Percentiles rank a stretch among this genome's conserved stretches.
These are phyloP conservation scores for Anaspis maculata DNA, from an alignment of 2,888 invertebrate species.

Conservation along the genomic window DNA sequence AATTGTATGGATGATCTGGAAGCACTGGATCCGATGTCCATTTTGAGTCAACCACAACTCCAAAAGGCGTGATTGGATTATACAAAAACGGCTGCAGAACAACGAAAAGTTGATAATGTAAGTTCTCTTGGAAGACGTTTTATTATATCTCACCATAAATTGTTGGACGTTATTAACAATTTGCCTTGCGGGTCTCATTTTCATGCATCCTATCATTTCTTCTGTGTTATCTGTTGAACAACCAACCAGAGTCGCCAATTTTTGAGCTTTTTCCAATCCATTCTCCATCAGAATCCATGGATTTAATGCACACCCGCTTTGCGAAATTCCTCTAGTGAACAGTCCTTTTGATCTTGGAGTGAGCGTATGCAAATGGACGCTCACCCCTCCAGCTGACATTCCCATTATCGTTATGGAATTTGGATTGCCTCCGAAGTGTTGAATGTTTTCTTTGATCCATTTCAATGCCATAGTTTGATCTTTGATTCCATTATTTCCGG, in stretches of 20 bases:
- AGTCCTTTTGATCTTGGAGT: conserved; percentile 52
- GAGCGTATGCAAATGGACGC: conserved; percentile 62
- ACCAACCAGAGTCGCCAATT: conserved; percentile 53
- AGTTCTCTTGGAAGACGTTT: too few species aligned
- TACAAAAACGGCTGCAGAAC: conserved; percentile 45
- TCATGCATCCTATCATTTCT: conserved; percentile 54
- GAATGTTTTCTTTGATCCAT: conserved; percentile 60
- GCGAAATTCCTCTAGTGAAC: conserved; percentile 57
- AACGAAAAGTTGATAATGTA: too few species aligned
- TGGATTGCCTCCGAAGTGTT: conserved; percentile 60
- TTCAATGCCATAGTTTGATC: conserved; percentile 61
- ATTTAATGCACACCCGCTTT: conserved; percentile 61
- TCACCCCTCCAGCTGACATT: conserved; percentile 62
- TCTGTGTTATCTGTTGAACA: conserved; percentile 48
- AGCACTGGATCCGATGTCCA: conserved; percentile 52
- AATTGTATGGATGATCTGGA: conserved; percentile 53
- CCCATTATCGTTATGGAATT: conserved; percentile 57
- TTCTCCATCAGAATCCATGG: conserved; percentile 50
- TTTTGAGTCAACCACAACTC: conserved; percentile 59
- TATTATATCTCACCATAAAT: conserved; percentile 39
- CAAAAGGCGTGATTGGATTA: conserved; percentile 64
- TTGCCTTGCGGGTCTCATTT: conserved; percentile 50
- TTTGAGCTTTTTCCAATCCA: conserved; percentile 52
- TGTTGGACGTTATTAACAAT: conserved; percentile 51
- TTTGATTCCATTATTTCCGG: conserved; percentile 64